Evolutionary conservation across 2,797 vertebrate genomes (phyloP).

Genomic region (Peromyscus melanophrys): DNA sequence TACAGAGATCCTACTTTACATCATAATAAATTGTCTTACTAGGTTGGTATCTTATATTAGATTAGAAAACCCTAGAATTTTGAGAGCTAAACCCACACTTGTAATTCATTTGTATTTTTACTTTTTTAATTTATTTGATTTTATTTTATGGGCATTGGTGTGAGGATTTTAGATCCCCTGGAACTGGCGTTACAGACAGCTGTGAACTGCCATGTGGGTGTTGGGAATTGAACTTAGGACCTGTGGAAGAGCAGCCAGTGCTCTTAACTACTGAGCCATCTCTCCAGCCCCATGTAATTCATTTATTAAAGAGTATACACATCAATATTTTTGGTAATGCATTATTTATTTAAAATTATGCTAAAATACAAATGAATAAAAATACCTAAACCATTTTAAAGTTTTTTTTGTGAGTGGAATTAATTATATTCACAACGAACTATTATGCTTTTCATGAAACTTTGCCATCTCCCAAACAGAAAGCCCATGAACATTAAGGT

Average conservation of each 20-base stretch:
- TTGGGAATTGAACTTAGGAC: too few species aligned
- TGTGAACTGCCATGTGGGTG: too few species aligned
- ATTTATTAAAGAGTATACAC: slow-evolving; percentile 8
- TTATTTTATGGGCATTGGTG: too few species aligned
- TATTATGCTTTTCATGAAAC: background rate
- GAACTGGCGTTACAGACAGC: too few species aligned
- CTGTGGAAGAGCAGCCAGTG: too few species aligned
- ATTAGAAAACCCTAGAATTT: background rate
- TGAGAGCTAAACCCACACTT: background rate
- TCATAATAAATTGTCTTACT: background rate
- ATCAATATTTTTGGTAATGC: background rate
- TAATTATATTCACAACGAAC: background rate
- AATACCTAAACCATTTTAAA: background rate
- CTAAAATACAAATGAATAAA: background rate
- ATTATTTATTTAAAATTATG: background rate
- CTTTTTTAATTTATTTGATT: background rate
- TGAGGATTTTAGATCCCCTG: too few species aligned
- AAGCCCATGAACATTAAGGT: background rate
- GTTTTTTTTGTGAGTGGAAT: background rate
- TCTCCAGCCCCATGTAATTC: background rate
- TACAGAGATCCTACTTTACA: accelerated
- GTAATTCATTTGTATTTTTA: background rate
- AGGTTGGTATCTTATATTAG: background rate
- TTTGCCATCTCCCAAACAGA: background rate
- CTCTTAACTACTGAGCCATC: too few species aligned